Base-by-base conservation (phyloP, 2,888 invertebrate species). In the Thumatha senex region DNA sequence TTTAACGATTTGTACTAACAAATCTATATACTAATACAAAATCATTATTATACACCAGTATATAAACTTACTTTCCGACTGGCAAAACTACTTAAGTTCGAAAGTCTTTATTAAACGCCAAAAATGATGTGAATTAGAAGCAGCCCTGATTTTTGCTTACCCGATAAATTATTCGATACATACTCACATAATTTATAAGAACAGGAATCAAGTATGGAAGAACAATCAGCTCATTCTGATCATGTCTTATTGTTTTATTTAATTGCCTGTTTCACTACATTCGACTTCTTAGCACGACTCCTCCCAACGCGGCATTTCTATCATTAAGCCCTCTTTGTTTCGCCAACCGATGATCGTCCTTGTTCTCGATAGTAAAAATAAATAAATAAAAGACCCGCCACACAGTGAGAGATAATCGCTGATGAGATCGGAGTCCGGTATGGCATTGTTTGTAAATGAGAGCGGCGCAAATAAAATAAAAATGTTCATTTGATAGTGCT, bases 391-490 rank as follows among this genome's bases (percentile, higher is more conserved):
- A 58, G 56, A 58, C 46, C 50, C 51, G 58, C 68, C 65, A 63
- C 67, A 65, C 70, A 71, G 58, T 74, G 71, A 74, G 72, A 82
- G 80, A 82, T 82, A 82, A 86, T 84, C 84, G 70, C 69, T 76
- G 82, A 86, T 84, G 80, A 75, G 81, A 86, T 88, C 84, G 79
- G 67, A 57, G 67, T 69, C 67, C 65, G 72, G 72, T 76, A 80
- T 79, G 74, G 78, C 78, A 88, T 87, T 88, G 87, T 89, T 88
- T 87, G 86, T 80, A 84, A 86, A 88, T 86, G 84, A 84, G 82
- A 80, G 73, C 75, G 66, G 56, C 56, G 67, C 70, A 77, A 79
- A 80, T 72, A 81, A 84, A 80, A 80, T 76, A 74, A 76, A 78
- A 76, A 72, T 66, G 66, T 57, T 72, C 71, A 71, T 74, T 79